Base-by-base conservation (phyloP, 2,113 vertebrate species). In the Dermatemys mawii region DNA sequence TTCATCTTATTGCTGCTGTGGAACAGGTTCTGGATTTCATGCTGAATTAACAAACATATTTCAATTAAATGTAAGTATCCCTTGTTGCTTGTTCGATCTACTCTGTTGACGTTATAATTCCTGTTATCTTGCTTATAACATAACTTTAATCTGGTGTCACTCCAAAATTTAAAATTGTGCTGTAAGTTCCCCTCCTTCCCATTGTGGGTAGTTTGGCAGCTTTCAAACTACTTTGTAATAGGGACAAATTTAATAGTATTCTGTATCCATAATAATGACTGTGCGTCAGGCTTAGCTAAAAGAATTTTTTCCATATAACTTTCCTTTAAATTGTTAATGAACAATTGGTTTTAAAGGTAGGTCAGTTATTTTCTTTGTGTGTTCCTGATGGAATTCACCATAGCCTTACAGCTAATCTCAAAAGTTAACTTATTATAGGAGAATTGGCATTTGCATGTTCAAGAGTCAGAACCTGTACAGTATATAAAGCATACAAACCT, bases 401-500 rank as follows among this genome's bases (percentile, higher is more conserved):
- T 97, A 98, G 98, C 98, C 98, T 99, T 99, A 99, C 98, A 97
- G 98, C 96, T 87, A 98, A 97, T 98, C 98, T 98, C 98, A 97
- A 98, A 98, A 97, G 96, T 97, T 98, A 96, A 98, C 96, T 97
- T 97, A 90, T 96, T 96, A 76, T 94, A 98, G 96, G 94, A 98
- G 89, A 98, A 97, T 96, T 97, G 97, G 97, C 97, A 93, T 98
- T 98, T 98, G 98, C 98, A 98, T 98, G 98, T 98, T 98, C 95
- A 96, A 98, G 93, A 96, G 91, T 98, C 97, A 98, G 98, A 98
- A 98, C 98, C 98, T 98, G 97, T 98, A 98, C 97, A 97, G 97
- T 98, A 97, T 97, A 96, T 97, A 97, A 95, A 96, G 96, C 95
- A 95, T 97, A 98, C 98, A 98, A 98, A 98, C 98, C 98, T 98